Conservation (phyloP, 2,888 invertebrate species). For the Dynastes tityus region DNA sequence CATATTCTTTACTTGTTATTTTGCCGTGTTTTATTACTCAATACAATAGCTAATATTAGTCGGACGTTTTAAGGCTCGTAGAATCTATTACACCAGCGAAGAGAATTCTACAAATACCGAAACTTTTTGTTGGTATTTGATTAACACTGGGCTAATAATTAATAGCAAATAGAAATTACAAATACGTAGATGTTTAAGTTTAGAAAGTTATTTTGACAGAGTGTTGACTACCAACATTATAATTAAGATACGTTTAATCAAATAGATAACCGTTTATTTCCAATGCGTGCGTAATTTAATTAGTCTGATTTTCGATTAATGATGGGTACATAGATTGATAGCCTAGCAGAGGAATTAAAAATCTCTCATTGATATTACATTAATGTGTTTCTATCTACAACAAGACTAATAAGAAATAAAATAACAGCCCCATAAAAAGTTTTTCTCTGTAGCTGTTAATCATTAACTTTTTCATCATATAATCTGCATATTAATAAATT, state of each 20-base stretch:
- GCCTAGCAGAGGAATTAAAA: not conserved
- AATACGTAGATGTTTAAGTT: conserved; percentile 38
- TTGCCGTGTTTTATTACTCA: not conserved
- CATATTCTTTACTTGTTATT: not conserved
- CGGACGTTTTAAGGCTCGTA: not conserved
- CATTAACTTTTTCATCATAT: not conserved
- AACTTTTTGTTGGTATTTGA: conserved; percentile 22
- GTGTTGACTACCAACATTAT: conserved; percentile 45
- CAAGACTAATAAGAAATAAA: not conserved
- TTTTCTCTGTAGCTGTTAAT: not conserved
- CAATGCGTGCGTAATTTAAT: conserved; percentile 40
- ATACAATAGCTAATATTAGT: not conserved
- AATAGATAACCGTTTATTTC: conserved; percentile 24
- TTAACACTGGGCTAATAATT: conserved; percentile 36
- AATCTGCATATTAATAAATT: not conserved
- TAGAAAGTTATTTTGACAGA: conserved; percentile 47
- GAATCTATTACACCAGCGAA: not conserved
- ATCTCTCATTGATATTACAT: not conserved
- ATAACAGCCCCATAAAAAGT: not conserved
- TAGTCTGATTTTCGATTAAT: conserved; percentile 37
- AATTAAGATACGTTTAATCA: conserved; percentile 36
- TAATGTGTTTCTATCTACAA: not conserved
- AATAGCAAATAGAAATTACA: conserved; percentile 45
- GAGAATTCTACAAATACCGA: not conserved
- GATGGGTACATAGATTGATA: conserved; percentile 30